Evolutionary conservation across 2,888 invertebrate genomes (phyloP).

Genomic region (Eupithecia dodoneata): DNA sequence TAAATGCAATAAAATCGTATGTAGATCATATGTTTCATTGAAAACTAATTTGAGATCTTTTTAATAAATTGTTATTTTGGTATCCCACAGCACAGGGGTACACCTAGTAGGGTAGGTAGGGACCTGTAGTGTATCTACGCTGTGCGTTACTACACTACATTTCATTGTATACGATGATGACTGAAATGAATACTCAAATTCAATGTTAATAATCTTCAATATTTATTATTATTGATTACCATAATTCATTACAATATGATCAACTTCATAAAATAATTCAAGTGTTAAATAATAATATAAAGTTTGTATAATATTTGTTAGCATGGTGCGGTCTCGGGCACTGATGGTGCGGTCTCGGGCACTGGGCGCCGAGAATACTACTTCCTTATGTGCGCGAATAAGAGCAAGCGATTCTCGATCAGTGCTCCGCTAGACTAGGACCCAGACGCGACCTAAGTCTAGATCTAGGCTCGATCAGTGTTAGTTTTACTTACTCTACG

Average conservation of each 20-base stretch:
- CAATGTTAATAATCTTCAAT: constrained; percentile 68
- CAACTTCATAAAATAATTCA: constrained; percentile 68
- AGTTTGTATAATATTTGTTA: constrained; percentile 53
- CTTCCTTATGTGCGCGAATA: constrained; percentile 76
- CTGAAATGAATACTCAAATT: constrained; percentile 47
- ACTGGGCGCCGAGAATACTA: constrained; percentile 60
- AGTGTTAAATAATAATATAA: constrained; percentile 66
- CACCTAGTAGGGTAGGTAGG: background rate
- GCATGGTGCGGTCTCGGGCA: constrained; percentile 44
- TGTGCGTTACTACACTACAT: background rate
- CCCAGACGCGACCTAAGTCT: constrained; percentile 48
- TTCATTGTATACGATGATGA: background rate
- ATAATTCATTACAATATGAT: constrained; percentile 65
- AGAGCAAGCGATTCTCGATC: constrained; percentile 73
- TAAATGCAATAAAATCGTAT: background rate
- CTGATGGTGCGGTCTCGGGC: constrained; percentile 39
- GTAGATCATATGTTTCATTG: background rate
- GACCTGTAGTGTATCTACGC: background rate
- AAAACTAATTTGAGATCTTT: background rate
- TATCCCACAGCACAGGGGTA: background rate
- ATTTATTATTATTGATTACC: constrained; percentile 76
- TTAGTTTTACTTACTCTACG: constrained; percentile 74
- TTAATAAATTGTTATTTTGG: background rate
- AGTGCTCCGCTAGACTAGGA: constrained; percentile 55
- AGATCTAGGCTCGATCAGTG: constrained; percentile 55